Conservation (phyloP, 2,113 vertebrate genomes). For the Gobio gobio region DNA sequence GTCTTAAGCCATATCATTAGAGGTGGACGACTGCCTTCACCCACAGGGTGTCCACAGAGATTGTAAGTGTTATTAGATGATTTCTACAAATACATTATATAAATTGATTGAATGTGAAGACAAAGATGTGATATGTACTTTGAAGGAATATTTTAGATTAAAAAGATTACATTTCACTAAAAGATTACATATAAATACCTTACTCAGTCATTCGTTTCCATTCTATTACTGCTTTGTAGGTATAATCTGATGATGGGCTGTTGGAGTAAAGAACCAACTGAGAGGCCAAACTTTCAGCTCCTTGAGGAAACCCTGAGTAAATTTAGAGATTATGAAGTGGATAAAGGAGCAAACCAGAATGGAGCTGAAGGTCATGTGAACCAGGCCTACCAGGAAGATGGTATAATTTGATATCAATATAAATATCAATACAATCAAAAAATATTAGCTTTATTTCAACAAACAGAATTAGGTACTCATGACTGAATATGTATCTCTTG, state of each 20-base stretch:
- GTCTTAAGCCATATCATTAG: slow-evolving; percentile 75
- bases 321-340: slow-evolving; percentile 16
- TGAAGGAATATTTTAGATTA: not conserved
- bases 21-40: slow-evolving; percentile 74
- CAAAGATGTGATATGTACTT: not conserved
- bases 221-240: slow-evolving; percentile 1
- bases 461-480: not conserved
- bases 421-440: not conserved
- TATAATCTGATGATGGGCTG: slow-evolving; percentile 55
- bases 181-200: too few species aligned
- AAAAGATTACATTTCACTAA: too few species aligned
- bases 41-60: slow-evolving; percentile 73
- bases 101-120: not conserved
- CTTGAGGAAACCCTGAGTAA: slow-evolving; percentile 38
- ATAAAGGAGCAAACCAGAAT: slow-evolving; percentile 7
- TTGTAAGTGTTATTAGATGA: slow-evolving; percentile 70
- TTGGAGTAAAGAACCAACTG: slow-evolving; percentile 44
- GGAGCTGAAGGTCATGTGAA: slow-evolving; percentile 35
- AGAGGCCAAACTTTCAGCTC: slow-evolving; percentile 50
- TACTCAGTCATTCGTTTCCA: too few species aligned
- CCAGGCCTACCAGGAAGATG: slow-evolving; percentile 48
- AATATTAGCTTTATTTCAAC: not conserved
- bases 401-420: slow-evolving; percentile 24
- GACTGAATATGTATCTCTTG: not conserved
- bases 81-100: not conserved